These are phyloP conservation scores for Stratiomys singularior DNA, from an alignment of 2,888 invertebrate species.

Conservation along the genomic window DNA sequence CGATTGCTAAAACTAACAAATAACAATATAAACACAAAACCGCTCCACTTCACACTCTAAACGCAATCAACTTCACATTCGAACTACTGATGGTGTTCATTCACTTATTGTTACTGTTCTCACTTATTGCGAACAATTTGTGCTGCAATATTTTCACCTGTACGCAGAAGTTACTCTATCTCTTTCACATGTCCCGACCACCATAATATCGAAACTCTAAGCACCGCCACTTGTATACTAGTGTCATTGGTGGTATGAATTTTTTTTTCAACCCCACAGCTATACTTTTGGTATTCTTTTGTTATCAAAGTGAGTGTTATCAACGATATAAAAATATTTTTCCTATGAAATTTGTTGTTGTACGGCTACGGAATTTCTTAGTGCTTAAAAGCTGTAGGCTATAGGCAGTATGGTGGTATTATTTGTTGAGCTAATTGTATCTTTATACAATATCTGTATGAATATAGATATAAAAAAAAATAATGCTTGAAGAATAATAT, in stretches of 20 bases:
- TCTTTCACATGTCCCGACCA: conserved; percentile 9
- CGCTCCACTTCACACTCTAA: background rate
- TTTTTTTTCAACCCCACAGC: no score
- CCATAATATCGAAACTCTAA: background rate
- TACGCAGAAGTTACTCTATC: background rate
- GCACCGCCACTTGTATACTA: no score
- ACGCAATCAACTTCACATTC: conserved; percentile 1
- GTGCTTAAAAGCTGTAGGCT: background rate
- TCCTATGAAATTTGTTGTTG: background rate
- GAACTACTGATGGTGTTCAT: background rate
- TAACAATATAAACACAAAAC: background rate
- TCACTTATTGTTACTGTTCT: background rate
- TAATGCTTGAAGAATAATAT: background rate
- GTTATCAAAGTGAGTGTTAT: background rate
- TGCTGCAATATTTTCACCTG: background rate
- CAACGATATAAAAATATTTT: background rate
- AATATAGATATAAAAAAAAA: no score
- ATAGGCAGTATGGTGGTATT: no score
- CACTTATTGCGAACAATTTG: background rate
- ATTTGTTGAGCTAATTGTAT: no score
- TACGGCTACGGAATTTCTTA: background rate
- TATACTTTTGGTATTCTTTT: no score
- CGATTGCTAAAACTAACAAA: background rate
- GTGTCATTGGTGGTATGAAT: no score
- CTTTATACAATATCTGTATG: no score